These are phyloP conservation scores for Nephotettix cincticeps DNA, from an alignment of 1,140 invertebrate species.

Conservation along the genomic window DNA sequence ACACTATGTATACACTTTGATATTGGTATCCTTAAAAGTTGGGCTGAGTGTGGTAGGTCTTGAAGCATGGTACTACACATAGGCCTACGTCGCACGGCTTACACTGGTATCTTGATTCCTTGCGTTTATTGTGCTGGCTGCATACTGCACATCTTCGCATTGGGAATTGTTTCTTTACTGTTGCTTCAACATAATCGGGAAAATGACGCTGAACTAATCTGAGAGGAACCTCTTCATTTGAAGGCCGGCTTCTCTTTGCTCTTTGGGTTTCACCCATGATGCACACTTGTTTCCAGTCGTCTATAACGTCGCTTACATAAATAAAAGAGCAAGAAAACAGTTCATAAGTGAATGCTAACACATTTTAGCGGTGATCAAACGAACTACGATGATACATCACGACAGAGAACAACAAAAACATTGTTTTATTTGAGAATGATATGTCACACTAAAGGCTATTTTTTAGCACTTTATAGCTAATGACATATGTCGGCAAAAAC, in stretches of 20 bases:
- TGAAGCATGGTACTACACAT: slow-evolving; percentile 25
- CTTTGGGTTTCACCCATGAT: slow-evolving; percentile 6
- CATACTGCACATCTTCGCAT: neutral
- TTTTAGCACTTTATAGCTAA: too few relatives aligned
- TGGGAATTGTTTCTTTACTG: neutral
- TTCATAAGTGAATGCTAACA: too few relatives aligned
- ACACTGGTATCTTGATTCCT: neutral
- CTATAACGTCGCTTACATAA: too few relatives aligned
- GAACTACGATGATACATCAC: too few relatives aligned
- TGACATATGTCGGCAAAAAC: too few relatives aligned
- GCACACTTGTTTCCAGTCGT: too few relatives aligned
- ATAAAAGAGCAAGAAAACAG: too few relatives aligned
- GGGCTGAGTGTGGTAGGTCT: slow-evolving; percentile 24
- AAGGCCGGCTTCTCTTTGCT: slow-evolving; percentile 13
- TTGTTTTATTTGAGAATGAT: too few relatives aligned
- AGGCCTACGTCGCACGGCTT: neutral
- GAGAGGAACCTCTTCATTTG: slow-evolving; percentile 15
- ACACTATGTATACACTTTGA: too few relatives aligned
- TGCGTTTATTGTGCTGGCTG: neutral
- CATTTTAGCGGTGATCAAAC: too few relatives aligned
- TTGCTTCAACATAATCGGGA: neutral
- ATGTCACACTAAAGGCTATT: too few relatives aligned
- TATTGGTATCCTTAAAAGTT: neutral
- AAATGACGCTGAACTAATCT: neutral
- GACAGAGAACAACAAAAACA: too few relatives aligned